Percentiles rank a stretch among this genome's conserved stretches.
Conservation (phyloP, 1,140 invertebrate species). For the Sarcophaga peregrina region DNA sequence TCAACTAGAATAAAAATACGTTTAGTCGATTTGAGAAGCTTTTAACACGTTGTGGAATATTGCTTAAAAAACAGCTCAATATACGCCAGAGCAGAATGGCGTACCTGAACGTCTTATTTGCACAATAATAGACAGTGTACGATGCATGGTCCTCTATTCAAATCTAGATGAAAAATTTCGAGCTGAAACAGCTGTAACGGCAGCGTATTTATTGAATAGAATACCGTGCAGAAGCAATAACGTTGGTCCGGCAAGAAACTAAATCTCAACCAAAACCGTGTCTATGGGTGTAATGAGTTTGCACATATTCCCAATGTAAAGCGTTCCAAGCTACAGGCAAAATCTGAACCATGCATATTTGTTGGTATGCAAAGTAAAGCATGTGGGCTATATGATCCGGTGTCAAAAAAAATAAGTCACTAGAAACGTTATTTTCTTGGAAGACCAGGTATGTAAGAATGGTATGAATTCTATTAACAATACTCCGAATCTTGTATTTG, state of each 20-base stretch:
- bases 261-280: conserved; percentile 45
- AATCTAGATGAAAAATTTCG: conserved; percentile 64
- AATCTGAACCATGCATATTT: conserved; percentile 53
- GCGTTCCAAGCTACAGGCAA: conserved; percentile 51
- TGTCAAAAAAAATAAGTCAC: conserved; percentile 54
- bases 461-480: background rate
- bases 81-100: conserved; percentile 41
- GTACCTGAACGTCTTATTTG: conserved; percentile 35
- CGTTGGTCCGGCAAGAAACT: conserved; percentile 44
- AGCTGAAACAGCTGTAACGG: conserved; percentile 67
- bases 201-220: conserved; percentile 42
- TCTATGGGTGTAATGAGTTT: conserved; percentile 44
- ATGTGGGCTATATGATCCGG: too few species aligned
- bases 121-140: conserved; percentile 43
- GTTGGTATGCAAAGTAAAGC: conserved; percentile 55
- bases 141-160: conserved; percentile 54
- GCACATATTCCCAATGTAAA: conserved; percentile 50
- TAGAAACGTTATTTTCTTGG: conserved; percentile 57
- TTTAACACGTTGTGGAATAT: conserved; percentile 4
- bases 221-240: conserved; percentile 21
- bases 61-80: conserved; percentile 39
- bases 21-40: conserved; percentile 35
- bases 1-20: conserved; percentile 55
- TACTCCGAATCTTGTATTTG: too few species aligned
- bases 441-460: conserved; percentile 19